Evolutionary conservation across 2,888 invertebrate genomes (phyloP).

Genomic region (Trissolcus brochymenae): DNA sequence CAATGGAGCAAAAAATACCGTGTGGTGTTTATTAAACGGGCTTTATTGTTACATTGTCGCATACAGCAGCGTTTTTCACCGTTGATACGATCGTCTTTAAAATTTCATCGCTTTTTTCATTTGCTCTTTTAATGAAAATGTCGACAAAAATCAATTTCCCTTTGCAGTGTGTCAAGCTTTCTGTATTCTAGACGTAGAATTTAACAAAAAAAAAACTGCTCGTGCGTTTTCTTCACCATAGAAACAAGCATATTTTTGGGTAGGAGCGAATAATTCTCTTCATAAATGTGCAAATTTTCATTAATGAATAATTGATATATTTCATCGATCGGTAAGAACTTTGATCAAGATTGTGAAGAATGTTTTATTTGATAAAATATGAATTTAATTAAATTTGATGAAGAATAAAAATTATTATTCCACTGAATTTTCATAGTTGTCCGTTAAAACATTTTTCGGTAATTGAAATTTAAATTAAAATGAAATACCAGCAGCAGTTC

Average conservation of each 20-base stretch:
- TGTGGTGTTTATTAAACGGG: background rate
- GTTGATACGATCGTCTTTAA: constrained; percentile 10
- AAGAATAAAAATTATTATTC: too few relatives aligned
- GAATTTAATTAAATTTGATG: too few relatives aligned
- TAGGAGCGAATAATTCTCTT: too few relatives aligned
- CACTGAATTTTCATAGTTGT: too few relatives aligned
- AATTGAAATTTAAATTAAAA: constrained; percentile 8
- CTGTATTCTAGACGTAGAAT: background rate
- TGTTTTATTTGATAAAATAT: too few relatives aligned
- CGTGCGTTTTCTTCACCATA: background rate
- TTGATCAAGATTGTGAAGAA: too few relatives aligned
- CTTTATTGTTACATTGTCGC: background rate
- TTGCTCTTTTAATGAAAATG: constrained; percentile 13
- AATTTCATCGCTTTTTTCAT: background rate
- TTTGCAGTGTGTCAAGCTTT: background rate
- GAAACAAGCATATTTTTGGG: background rate
- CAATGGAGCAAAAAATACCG: background rate
- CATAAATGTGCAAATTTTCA: too few relatives aligned
- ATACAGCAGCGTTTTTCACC: background rate
- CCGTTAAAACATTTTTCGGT: background rate
- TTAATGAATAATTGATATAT: too few relatives aligned
- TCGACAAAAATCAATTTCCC: constrained; percentile 7
- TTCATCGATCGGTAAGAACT: too few relatives aligned
- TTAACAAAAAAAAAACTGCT: too few relatives aligned
- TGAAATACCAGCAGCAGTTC: constrained; percentile 81